Percentiles rank a stretch among this genome's conserved stretches.
phyloP scores from a whole-genome alignment of 2,797 vertebrate genomes.

The Oreochromis mossambicus region DNA sequence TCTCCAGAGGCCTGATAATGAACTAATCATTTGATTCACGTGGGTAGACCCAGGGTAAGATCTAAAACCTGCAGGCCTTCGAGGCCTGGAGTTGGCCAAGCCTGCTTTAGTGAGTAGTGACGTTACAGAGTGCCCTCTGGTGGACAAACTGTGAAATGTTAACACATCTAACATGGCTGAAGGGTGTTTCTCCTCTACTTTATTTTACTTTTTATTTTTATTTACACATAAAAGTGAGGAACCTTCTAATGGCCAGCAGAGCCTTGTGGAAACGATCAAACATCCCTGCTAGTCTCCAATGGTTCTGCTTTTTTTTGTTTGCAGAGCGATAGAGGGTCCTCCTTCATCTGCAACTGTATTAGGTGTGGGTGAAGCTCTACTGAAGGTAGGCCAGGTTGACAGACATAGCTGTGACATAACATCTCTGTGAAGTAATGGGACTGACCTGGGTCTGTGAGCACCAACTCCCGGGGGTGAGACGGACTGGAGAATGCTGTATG shows the following conservation, averaged over 20 bases:
- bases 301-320: slow-evolving; percentile 23
- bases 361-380: slow-evolving; percentile 79
- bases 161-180: background rate
- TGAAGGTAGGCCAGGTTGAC: slow-evolving; percentile 77
- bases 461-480: slow-evolving; percentile 84
- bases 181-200: background rate
- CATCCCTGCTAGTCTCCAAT: slow-evolving; percentile 86
- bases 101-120: background rate
- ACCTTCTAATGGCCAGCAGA: slow-evolving; percentile 82
- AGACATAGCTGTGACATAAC: slow-evolving; percentile 85
- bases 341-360: slow-evolving; percentile 17
- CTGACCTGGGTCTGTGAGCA: slow-evolving; percentile 84
- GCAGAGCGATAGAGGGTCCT: background rate
- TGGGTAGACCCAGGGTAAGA: fast-evolving
- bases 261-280: slow-evolving; percentile 93
- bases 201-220: background rate
- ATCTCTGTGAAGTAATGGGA: slow-evolving; percentile 43
- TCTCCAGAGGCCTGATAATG: background rate
- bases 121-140: background rate
- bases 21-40: background rate
- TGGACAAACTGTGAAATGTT: background rate
- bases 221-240: slow-evolving; percentile 84
- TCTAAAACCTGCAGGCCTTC: background rate
- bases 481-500: slow-evolving; percentile 42
- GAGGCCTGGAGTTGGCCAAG: no score